Percentiles rank a stretch among this genome's conserved stretches.
Evolutionary conservation across 2,888 invertebrate genomes (phyloP).

Genomic region (Cremastobaeus sp.): DNA sequence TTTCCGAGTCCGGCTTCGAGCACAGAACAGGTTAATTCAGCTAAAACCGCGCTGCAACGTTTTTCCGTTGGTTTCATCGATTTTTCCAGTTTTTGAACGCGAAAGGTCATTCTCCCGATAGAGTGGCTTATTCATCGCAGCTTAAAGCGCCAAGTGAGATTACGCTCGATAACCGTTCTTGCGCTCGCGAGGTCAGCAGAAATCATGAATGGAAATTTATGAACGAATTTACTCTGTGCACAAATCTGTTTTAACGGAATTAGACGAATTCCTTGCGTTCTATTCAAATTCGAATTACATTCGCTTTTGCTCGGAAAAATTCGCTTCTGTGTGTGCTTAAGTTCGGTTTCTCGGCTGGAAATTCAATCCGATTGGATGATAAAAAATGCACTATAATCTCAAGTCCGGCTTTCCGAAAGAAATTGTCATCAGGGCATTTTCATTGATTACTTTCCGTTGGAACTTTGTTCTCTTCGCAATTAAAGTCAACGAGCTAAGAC

Average conservation of each 20-base stretch:
- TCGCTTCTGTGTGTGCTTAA: too few species aligned
- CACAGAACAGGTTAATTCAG: too few species aligned
- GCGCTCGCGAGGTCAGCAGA: conserved; percentile 66
- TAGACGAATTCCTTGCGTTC: background rate
- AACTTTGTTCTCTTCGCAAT: too few species aligned
- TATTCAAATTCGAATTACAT: background rate
- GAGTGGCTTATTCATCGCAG: conserved; percentile 51
- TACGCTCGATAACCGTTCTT: conserved; percentile 69
- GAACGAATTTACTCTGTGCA: conserved; percentile 60
- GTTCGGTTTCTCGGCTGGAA: too few species aligned
- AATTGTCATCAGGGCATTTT: too few species aligned
- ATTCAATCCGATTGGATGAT: too few species aligned
- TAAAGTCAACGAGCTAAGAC: conserved; percentile 1
- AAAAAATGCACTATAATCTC: too few species aligned
- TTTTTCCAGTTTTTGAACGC: conserved; percentile 26
- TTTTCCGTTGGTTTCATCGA: too few species aligned
- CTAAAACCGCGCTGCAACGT: too few species aligned
- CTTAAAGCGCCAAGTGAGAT: conserved; percentile 64
- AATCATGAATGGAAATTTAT: conserved; percentile 72
- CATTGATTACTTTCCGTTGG: too few species aligned
- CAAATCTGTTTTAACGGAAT: conserved; percentile 16
- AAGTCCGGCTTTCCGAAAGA: too few species aligned
- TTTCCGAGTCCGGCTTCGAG: too few species aligned
- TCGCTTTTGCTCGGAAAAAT: background rate
- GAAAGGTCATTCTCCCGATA: conserved; percentile 52